Evolutionary conservation across 92 coral and sea anemone genomes (phyloP).

Genomic region (Hydrozoanthus gracilis): DNA sequence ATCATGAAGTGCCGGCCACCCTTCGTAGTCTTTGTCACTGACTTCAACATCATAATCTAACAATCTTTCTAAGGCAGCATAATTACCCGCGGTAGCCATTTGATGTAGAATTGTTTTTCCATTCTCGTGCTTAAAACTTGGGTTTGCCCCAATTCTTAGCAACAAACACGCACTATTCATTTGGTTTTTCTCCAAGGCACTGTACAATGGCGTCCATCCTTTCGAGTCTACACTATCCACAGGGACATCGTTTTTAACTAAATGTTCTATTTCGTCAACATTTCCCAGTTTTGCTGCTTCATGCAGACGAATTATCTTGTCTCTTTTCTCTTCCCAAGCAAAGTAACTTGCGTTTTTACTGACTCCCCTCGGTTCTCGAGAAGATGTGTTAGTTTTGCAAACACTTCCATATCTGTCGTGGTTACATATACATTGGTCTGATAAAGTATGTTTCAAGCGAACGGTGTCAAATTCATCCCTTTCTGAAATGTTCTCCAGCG

Average conservation of each 20-base stretch:
- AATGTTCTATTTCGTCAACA: conserved; percentile 49
- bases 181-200: conserved; percentile 71
- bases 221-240: conserved; percentile 66
- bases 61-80: conserved; percentile 73
- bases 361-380: background rate
- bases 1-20: conserved; percentile 90
- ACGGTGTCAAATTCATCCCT: conserved; percentile 18
- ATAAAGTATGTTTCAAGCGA: background rate
- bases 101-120: conserved; percentile 77
- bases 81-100: conserved; percentile 69
- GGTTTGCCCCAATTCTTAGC: conserved; percentile 66
- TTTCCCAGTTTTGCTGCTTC: conserved; percentile 79
- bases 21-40: conserved; percentile 61
- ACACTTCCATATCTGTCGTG: conserved; percentile 16
- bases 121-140: conserved; percentile 57
- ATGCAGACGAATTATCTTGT: conserved; percentile 65
- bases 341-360: background rate
- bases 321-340: conserved; percentile 33
- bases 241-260: conserved; percentile 64
- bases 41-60: conserved; percentile 67
- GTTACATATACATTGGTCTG: background rate
- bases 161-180: conserved; percentile 74
- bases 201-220: conserved; percentile 77
- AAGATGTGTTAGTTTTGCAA: background rate
- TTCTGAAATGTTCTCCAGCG: conserved; percentile 40